These are phyloP conservation scores for Chionoecetes opilio DNA, from an alignment of 1,140 invertebrate species.

Conservation along the genomic window DNA sequence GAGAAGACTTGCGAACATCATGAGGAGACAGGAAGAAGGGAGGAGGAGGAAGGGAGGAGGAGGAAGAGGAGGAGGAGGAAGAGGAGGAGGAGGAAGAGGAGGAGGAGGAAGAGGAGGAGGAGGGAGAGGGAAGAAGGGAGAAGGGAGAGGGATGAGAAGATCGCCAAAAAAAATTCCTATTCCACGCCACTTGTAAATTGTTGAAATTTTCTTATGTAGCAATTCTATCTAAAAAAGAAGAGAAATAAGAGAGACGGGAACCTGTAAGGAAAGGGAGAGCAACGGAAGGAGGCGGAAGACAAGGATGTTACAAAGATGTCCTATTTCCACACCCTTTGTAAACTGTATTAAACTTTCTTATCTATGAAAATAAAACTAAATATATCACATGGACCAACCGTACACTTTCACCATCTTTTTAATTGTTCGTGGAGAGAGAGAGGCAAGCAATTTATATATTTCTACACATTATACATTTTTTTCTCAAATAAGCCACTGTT, in stretches of 20 bases:
- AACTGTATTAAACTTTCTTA: too few species aligned
- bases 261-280: not conserved
- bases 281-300: not conserved
- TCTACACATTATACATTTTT: too few species aligned
- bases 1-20: conserved; percentile 25
- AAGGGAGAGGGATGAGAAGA: not conserved
- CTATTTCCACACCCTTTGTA: too few species aligned
- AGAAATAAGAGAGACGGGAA: not conserved
- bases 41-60: not conserved
- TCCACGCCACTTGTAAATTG: too few species aligned
- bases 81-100: conserved; percentile 33
- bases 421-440: too few species aligned
- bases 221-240: not conserved
- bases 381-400: too few species aligned
- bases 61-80: not conserved
- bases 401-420: too few species aligned
- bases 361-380: too few species aligned
- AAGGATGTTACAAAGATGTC: not conserved
- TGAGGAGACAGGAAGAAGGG: not conserved
- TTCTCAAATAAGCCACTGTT: too few species aligned
- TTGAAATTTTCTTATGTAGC: too few species aligned
- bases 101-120: not conserved
- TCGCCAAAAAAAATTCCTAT: not conserved
- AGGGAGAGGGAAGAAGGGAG: not conserved
- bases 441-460: too few species aligned